Conservation (phyloP, 92 coral and sea anemone species). For the Palythoa grandiflora region DNA sequence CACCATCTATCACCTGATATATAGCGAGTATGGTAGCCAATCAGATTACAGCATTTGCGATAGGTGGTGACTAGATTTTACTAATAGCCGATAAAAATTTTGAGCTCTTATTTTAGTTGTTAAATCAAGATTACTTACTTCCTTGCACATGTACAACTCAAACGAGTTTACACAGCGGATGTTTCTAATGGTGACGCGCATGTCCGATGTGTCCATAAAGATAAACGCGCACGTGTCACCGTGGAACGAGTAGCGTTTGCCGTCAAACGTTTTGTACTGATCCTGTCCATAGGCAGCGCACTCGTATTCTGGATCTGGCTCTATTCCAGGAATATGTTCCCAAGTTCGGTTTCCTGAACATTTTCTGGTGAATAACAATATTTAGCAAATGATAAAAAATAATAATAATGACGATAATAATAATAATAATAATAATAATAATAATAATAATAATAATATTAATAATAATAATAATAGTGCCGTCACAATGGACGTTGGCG, state of each 20-base stretch:
- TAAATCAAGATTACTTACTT: slow-evolving; percentile 41
- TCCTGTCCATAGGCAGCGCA: slow-evolving; percentile 95
- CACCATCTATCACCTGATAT: no score
- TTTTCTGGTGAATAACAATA: slow-evolving; percentile 51
- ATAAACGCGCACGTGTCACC: slow-evolving; percentile 61
- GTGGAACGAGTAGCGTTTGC: slow-evolving; percentile 65
- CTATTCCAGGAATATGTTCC: slow-evolving; percentile 64
- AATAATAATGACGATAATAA: no score
- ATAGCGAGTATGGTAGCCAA: no score
- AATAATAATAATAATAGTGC: no score
- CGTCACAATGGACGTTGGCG: no score
- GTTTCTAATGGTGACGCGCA: slow-evolving; percentile 75
- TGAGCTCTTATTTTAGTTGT: not conserved
- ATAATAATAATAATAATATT: no score
- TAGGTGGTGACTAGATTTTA: no score
- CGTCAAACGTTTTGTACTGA: slow-evolving; percentile 93
- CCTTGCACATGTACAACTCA: slow-evolving; percentile 96
- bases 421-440: no score
- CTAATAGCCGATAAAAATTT: not conserved
- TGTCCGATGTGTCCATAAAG: slow-evolving; percentile 73
- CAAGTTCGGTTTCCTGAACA: slow-evolving; percentile 88
- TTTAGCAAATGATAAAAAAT: not conserved
- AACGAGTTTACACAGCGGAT: slow-evolving; percentile 83
- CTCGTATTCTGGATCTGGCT: slow-evolving; percentile 85
- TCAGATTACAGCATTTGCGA: no score